Base-by-base conservation (phyloP, 1,140 invertebrate genomes). In the Drosophila kepulauana region DNA sequence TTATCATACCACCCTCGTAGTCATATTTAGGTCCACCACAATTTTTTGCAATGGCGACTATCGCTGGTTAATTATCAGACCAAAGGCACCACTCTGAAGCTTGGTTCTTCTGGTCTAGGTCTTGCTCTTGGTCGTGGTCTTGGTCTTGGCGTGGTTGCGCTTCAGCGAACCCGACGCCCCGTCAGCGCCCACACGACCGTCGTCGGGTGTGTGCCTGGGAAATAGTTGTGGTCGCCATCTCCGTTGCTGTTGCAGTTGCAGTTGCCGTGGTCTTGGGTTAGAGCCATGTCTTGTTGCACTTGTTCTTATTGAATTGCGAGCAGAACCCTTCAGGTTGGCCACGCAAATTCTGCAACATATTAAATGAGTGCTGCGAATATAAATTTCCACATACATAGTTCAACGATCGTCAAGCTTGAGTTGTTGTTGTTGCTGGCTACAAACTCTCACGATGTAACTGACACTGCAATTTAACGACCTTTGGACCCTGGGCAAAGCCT, bases 361-460 rank as follows among this genome's bases (percentile, higher is more conserved):
- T 41, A 54, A 13, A 75, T 78, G 59, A 57, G 54, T 41, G 2
- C 15, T 11, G 5, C n/a, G 20, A 56, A n/a, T n/a, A 45, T 16
- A 20, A 4, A 75, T 71, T 64, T 73, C 45, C 81, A 46, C 52
- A 70, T 57, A 51, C 46, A 66, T 65, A 89, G 85, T 88, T 88
- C 85, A 88, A 88, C 54, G 85, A 81, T 88, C 85, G 89, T 88
- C 81, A 89, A 48, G 85, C 61, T 79, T 68, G 78, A 78, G 73
- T 75, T 16, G 48, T 30, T 45, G 13, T n/a, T 46, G 30, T 28
- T 59, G 64, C 20, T 58, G 57, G 20, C 20, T 25, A 4, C 20
- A 25, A 25, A 25, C 6, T 76, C 69, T 65, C 69, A 73, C 63
- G 69, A 71, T 89, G 84, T 88, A 88, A 74, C 81, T 64, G 82